Base-by-base conservation (phyloP, 2,888 invertebrate species). In the Orchesella flavescens region DNA sequence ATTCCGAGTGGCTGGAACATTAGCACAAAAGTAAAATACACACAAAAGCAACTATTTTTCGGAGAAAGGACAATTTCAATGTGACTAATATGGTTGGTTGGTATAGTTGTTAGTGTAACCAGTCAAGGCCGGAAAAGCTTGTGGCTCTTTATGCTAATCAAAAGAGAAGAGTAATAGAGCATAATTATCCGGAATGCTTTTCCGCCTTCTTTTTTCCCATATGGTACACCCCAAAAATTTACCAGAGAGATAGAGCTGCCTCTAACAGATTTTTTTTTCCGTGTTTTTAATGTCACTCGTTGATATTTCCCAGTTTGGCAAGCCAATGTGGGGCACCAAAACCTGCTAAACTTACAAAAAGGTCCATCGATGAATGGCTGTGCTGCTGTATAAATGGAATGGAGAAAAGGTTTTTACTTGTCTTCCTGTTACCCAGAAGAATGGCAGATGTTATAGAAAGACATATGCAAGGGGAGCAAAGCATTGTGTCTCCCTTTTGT, bases 161-260 rank as follows among this genome's bases (percentile, higher is more conserved):
- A 73, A 68, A 73, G 77, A 57, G 79, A 65, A 66, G 63, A 74
- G 80, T 81, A 81, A 81, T 81, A 73, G 73, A 73, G 66, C 43
- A 66, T 80, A 80, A 81, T 81, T 81, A 81, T 74, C 59, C n/a
- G 59, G 46, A 81, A 81, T 81, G 74, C 21, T 12, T 68, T 80
- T 66, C 80, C 73, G 53, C 46, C 74, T 59, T 73, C 71, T 68
- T 80, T 79, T 24, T 10, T 24, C n/a, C 69, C 75, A 55, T 44
- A 55, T 65, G 53, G 24, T 17, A n/a, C 74, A 15, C 9, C 10
- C 44, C 17, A n/a, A 21, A 19, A 68, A 49, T 68, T 46, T 44
- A 24, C 9, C 43, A 24, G 2, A 12, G 44, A 12, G 9, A 19
- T 49, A 49, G 69, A 49, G 34, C 59, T 73, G 61, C 15, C 17